phyloP scores from a whole-genome alignment of 2,113 vertebrate genomes.

The Callaeas wilsoni region DNA sequence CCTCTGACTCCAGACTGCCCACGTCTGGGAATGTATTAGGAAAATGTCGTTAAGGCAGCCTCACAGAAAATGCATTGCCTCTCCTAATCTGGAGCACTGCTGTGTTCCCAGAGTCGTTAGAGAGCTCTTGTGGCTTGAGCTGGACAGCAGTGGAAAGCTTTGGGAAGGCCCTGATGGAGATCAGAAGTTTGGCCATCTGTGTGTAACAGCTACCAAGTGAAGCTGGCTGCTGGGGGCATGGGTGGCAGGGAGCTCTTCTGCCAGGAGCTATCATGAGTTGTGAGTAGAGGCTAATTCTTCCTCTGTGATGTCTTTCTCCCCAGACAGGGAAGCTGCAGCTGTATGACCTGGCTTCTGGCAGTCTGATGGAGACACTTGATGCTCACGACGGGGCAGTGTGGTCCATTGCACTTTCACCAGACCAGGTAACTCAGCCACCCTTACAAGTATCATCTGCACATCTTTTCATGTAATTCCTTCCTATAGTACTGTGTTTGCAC shows the following conservation, averaged over 20 bases:
- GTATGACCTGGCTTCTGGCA: slow-evolving; percentile 91
- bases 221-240: neutral
- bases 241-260: neutral
- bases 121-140: neutral
- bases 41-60: neutral
- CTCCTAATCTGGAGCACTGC: neutral
- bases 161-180: neutral
- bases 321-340: slow-evolving; percentile 93
- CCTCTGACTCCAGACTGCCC: neutral
- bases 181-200: neutral
- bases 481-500: neutral
- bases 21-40: neutral
- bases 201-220: neutral
- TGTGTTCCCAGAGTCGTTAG: neutral
- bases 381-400: slow-evolving; percentile 87
- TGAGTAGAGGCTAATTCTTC: neutral
- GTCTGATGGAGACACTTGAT: slow-evolving; percentile 77
- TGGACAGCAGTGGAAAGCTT: neutral
- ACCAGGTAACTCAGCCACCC: slow-evolving; percentile 79
- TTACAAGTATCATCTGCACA: neutral
- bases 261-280: rapidly evolving
- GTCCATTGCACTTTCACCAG: slow-evolving; percentile 89
- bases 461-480: neutral
- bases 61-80: neutral
- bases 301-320: neutral